Base-by-base conservation (phyloP, 53 echinoderm and acorn worm genomes). In the Apostichopus leukothele region DNA sequence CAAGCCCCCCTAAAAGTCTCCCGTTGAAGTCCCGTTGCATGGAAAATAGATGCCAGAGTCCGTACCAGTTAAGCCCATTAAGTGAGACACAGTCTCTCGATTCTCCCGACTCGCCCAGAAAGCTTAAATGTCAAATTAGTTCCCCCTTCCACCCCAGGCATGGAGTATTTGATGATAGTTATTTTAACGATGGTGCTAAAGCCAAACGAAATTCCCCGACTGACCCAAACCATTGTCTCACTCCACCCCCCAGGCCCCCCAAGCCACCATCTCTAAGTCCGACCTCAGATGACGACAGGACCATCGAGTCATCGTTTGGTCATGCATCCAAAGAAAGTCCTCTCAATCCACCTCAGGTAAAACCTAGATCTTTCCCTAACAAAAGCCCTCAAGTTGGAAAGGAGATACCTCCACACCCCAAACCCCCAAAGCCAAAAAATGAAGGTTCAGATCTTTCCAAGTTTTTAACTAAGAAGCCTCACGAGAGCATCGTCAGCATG, bases 211-310 rank as follows among this genome's bases (percentile, higher is more conserved):
- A 51, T 8, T 73, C 50, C 27, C 52, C 86, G 13, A 26, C 19
- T 7, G n/a, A n/a, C 23, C 73, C 9, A 51, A 74, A 21, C 16
- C 86, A 86, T n/a, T 71, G 8, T 67, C 74, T 71, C 16, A 51
- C 73, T 20, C 86, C 74, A 68, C 54, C 73, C 52, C 89, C 76
- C 57, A 67, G 83, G 54, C 59, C 75, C 66, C 89, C 86, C 67
- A 67, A 63, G 51, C 89, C 59, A 25, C 89, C 75, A 22, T 83
- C 12, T 12, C 74, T 76, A n/a, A 76, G 85, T 92, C 89, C 86
- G 67, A 16, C 78, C 21, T 53, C 89, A 78, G 61, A 68, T 22
- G 53, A 25, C 18, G 19, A 27, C 76, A 39, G 79, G 52, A 18
- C n/a, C 50, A 55, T 18, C 50, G 26, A 23, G 13, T 63, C 83